A percentile compares a stretch with the other conserved stretches of the same genome.
phyloP scores from a whole-genome alignment of 2,113 vertebrate species.

The Chaetorhynchus papuensis region DNA sequence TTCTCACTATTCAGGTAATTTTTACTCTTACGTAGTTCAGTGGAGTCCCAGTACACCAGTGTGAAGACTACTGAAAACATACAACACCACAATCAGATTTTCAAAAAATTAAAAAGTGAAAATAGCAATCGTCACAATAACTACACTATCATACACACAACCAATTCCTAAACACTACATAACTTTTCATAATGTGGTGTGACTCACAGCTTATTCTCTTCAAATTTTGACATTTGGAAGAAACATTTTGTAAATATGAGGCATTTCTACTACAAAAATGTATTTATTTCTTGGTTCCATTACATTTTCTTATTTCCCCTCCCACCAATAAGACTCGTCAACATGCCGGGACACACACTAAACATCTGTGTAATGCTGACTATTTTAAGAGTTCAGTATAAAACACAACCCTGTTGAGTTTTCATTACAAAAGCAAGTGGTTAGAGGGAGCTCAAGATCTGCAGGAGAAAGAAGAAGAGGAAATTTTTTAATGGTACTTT shows the following conservation, averaged over 20 bases:
- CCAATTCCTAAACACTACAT: not conserved
- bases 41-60: not conserved
- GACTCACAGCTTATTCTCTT: not conserved
- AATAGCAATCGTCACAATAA: not conserved
- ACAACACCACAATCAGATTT: not conserved
- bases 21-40: not conserved
- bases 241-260: not conserved
- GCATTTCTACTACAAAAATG: not conserved
- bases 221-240: not conserved
- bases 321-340: not conserved
- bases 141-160: not conserved
- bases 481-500: not conserved
- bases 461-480: not conserved
- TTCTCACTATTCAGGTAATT: not conserved
- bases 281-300: not conserved
- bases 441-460: not conserved
- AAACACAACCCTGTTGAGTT: not conserved
- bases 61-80: not conserved
- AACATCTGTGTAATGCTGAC: not conserved
- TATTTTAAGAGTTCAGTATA: not conserved
- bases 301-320: not conserved
- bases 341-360: not conserved
- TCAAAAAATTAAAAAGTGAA: not conserved
- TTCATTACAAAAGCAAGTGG: not conserved
- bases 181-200: not conserved